phyloP scores from a whole-genome alignment of 2,113 vertebrate species.

The Corythoichthys haematopterus region DNA sequence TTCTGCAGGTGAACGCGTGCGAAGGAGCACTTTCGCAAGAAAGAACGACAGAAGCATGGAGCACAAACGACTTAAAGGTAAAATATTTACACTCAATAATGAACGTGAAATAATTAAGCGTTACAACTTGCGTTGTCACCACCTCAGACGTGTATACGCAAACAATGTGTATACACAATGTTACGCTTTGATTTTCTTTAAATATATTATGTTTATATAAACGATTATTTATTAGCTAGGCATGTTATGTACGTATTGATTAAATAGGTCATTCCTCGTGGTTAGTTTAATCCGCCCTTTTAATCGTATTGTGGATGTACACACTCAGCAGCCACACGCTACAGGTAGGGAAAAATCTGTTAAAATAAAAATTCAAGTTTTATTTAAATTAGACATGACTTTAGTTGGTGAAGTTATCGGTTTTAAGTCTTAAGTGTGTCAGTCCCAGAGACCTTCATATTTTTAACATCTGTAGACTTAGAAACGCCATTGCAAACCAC shows the following conservation, averaged over 20 bases:
- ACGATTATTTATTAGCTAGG: too few species aligned
- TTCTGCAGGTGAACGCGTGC: slow-evolving; percentile 24
- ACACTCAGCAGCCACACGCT: not conserved
- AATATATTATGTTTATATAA: too few species aligned
- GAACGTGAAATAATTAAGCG: not conserved
- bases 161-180: too few species aligned
- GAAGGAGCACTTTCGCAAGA: not conserved
- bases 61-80: not conserved
- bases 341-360: not conserved
- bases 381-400: not conserved
- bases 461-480: too few species aligned
- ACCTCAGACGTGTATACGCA: not conserved
- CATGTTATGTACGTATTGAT: not conserved
- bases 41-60: not conserved
- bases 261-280: not conserved
- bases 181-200: too few species aligned
- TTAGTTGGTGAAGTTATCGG: too few species aligned
- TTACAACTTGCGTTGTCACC: not conserved
- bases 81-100: not conserved
- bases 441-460: too few species aligned
- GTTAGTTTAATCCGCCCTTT: not conserved
- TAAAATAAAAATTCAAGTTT: not conserved
- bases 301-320: slow-evolving; percentile 1
- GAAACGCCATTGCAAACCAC: too few species aligned
- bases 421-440: too few species aligned